These are phyloP conservation scores for Heteromormyrus szaboi DNA, from an alignment of 2,797 vertebrate genomes.

Conservation along the genomic window DNA sequence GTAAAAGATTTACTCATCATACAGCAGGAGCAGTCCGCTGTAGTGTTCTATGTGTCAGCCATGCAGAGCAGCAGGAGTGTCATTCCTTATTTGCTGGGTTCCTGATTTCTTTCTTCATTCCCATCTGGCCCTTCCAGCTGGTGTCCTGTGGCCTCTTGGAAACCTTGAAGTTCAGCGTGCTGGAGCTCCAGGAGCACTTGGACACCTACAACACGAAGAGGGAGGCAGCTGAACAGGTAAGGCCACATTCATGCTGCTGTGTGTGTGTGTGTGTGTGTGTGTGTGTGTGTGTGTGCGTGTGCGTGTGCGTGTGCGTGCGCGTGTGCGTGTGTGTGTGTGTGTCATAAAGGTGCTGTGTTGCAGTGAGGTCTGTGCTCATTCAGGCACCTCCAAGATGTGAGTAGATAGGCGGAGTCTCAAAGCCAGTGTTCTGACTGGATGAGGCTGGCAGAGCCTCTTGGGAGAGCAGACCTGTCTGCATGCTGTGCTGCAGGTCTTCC, in stretches of 20 bases:
- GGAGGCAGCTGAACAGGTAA: constrained; percentile 88
- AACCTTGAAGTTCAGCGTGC: constrained; percentile 92
- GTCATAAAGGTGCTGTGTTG: neutral
- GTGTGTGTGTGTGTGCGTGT: neutral
- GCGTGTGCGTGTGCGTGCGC: neutral
- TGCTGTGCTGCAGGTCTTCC: constrained; percentile 41
- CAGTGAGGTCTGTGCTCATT: constrained; percentile 8
- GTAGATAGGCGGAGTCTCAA: constrained; percentile 59
- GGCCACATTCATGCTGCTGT: constrained; percentile 21
- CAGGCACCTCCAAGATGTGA: constrained; percentile 45
- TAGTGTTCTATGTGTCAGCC: neutral
- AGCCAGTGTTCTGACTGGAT: constrained; percentile 74
- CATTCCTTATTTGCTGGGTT: neutral
- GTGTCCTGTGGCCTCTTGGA: constrained; percentile 91
- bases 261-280: neutral
- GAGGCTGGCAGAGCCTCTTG: constrained; percentile 59
- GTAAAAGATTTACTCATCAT: neutral
- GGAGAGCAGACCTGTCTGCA: constrained; percentile 51
- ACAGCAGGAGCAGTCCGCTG: neutral
- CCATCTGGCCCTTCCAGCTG: constrained; percentile 59
- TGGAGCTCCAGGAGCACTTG: constrained; percentile 95
- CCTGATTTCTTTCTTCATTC: neutral
- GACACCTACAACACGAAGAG: constrained; percentile 91
- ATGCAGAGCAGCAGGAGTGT: neutral
- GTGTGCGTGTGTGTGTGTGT: neutral